Percentiles rank a stretch among this genome's conserved stretches.
phyloP scores from a whole-genome alignment of 2,888 invertebrate genomes.

The Scaptomyza cyrtandrae region DNA sequence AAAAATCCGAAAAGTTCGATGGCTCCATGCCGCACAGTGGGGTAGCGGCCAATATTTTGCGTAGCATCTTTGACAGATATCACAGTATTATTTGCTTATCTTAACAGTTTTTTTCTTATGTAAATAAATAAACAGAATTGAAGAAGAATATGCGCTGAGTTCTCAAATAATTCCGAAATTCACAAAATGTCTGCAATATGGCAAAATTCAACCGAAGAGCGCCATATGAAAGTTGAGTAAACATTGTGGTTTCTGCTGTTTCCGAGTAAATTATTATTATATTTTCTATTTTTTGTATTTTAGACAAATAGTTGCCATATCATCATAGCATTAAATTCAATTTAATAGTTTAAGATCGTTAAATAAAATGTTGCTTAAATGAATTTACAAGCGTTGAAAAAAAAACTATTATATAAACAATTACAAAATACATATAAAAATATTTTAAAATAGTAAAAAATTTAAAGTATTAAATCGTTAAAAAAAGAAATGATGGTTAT shows the following conservation, averaged over 20 bases:
- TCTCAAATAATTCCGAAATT: not conserved
- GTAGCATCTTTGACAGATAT: conserved; percentile 10
- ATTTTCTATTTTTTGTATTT: too few species aligned
- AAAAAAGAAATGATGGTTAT: too few species aligned
- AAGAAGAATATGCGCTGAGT: conserved; percentile 10
- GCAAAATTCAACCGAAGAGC: conserved; percentile 1
- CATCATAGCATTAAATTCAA: not conserved
- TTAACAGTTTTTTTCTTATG: conserved; percentile 1
- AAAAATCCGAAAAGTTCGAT: not conserved
- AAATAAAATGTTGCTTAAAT: too few species aligned
- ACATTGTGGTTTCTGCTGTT: not conserved
- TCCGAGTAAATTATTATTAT: too few species aligned
- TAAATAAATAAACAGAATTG: conserved; percentile 22
- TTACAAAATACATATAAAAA: too few species aligned
- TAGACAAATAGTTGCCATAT: not conserved
- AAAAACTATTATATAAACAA: too few species aligned
- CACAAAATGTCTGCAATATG: not conserved
- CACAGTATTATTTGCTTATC: conserved; percentile 19
- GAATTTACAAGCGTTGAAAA: too few species aligned
- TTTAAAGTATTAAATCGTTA: too few species aligned
- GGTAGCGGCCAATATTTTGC: not conserved
- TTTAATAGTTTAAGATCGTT: too few species aligned
- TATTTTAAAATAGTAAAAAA: too few species aligned
- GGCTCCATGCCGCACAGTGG: conserved; percentile 4
- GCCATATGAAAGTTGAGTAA: not conserved